phyloP scores from a whole-genome alignment of 2,797 vertebrate species.

The Gephyroberyx darwinii region DNA sequence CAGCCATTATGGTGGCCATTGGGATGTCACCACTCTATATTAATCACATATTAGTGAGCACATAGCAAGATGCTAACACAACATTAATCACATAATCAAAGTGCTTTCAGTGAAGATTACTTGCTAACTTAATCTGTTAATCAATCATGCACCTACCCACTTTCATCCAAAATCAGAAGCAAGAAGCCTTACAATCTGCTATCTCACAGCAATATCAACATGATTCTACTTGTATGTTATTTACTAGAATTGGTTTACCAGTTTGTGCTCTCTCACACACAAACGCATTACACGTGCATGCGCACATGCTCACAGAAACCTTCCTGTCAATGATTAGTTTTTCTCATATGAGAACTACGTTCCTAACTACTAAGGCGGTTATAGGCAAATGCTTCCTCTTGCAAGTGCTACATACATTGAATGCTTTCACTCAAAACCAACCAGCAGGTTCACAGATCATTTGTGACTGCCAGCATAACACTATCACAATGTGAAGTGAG shows the following conservation, averaged over 20 bases:
- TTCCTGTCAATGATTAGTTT: slow-evolving; percentile 62
- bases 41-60: background rate
- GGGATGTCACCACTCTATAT: slow-evolving; percentile 1
- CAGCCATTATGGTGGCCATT: background rate
- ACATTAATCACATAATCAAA: slow-evolving; percentile 40
- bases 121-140: slow-evolving; percentile 34
- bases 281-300: slow-evolving; percentile 28
- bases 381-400: slow-evolving; percentile 31
- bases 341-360: slow-evolving; percentile 51
- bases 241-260: slow-evolving; percentile 76
- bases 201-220: slow-evolving; percentile 35
- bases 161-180: slow-evolving; percentile 33
- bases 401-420: background rate
- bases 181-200: slow-evolving; percentile 18
- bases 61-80: slow-evolving; percentile 14
- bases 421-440: slow-evolving; percentile 2
- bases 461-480: background rate
- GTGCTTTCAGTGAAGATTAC: slow-evolving; percentile 32
- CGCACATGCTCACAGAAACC: slow-evolving; percentile 26
- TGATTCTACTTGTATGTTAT: slow-evolving; percentile 60
- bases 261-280: slow-evolving; percentile 57
- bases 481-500: slow-evolving; percentile 7
- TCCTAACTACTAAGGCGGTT: slow-evolving; percentile 31
- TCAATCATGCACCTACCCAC: slow-evolving; percentile 53
- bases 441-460: background rate